phyloP scores from a whole-genome alignment of 2,113 vertebrate genomes.

The Edolisoma coerulescens region DNA sequence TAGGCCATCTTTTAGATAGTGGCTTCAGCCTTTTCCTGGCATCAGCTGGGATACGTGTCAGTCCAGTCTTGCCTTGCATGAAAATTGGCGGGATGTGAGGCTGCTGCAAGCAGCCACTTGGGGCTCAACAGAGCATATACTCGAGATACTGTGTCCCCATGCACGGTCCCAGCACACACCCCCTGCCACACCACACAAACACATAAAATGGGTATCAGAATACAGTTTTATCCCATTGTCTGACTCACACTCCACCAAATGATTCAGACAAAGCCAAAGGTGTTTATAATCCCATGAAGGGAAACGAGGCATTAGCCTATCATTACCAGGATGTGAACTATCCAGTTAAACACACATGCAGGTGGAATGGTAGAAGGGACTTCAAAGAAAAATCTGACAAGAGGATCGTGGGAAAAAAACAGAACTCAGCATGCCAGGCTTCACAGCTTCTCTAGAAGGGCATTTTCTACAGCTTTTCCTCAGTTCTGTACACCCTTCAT shows the following conservation, averaged over 20 bases:
- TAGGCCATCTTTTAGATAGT: neutral
- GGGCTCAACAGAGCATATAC: neutral
- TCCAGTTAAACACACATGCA: neutral
- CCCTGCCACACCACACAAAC: neutral
- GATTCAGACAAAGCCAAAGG: neutral
- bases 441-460: neutral
- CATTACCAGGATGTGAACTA: neutral
- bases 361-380: neutral
- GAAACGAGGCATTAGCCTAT: neutral
- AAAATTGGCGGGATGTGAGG: neutral
- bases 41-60: neutral
- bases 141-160: neutral
- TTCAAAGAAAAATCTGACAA: neutral
- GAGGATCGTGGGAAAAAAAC: neutral
- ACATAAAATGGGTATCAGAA: neutral
- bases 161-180: neutral
- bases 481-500: neutral
- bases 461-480: neutral
- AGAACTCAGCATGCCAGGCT: neutral
- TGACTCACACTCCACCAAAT: neutral
- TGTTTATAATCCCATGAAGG: neutral
- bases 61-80: neutral
- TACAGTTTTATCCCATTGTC: neutral
- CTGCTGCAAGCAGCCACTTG: neutral
- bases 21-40: neutral